These are phyloP conservation scores for Junonia oenone DNA, from an alignment of 2,888 invertebrate genomes.

Conservation along the genomic window DNA sequence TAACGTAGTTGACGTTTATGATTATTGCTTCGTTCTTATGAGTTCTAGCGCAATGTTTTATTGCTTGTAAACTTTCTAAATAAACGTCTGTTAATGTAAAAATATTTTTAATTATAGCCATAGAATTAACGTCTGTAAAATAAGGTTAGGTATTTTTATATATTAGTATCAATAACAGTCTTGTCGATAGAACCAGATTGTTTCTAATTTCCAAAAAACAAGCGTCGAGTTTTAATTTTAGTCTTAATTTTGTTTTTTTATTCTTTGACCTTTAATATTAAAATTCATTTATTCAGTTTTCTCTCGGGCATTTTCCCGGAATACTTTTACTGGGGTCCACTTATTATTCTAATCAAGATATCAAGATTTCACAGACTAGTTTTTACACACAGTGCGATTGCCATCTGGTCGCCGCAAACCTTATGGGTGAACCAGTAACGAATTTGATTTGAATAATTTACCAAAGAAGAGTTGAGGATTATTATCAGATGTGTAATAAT, in stretches of 20 bases:
- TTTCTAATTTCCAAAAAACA: too few species aligned
- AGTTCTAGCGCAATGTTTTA: too few species aligned
- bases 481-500: background rate
- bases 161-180: too few species aligned
- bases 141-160: too few species aligned
- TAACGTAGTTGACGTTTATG: too few species aligned
- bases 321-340: background rate
- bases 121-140: too few species aligned
- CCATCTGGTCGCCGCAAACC: background rate
- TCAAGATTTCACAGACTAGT: background rate
- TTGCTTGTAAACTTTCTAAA: too few species aligned
- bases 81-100: too few species aligned
- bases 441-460: background rate
- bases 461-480: background rate
- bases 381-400: background rate
- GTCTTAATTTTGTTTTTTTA: background rate
- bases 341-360: background rate
- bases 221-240: too few species aligned
- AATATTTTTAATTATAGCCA: too few species aligned
- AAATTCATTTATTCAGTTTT: background rate
- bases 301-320: background rate
- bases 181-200: too few species aligned
- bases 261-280: background rate
- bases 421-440: background rate
- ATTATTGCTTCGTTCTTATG: too few species aligned